These are phyloP conservation scores for Agraylea sexmaculata DNA, from an alignment of 1,140 invertebrate genomes.

Conservation along the genomic window DNA sequence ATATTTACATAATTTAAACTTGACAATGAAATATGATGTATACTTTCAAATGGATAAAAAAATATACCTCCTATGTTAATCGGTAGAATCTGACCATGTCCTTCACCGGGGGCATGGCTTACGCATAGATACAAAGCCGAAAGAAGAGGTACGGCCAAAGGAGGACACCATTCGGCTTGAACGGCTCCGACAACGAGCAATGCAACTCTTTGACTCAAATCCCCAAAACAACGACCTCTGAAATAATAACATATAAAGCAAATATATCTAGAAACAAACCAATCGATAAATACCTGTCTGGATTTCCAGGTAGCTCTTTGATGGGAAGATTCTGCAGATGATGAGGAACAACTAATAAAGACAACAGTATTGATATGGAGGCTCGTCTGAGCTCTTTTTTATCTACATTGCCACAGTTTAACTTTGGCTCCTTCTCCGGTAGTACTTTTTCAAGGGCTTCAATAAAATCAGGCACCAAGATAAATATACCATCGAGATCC, in stretches of 20 bases:
- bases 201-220: constrained; percentile 27
- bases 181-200: constrained; percentile 33
- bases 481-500: constrained; percentile 86
- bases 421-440: constrained; percentile 61
- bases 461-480: constrained; percentile 81
- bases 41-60: too few species aligned
- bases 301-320: constrained; percentile 50
- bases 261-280: not conserved
- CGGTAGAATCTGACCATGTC: too few species aligned
- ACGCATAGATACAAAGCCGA: constrained; percentile 35
- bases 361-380: constrained; percentile 80
- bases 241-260: constrained; percentile 2
- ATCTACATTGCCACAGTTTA: constrained; percentile 50
- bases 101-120: constrained; percentile 26
- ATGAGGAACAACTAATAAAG: constrained; percentile 77
- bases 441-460: constrained; percentile 80
- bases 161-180: constrained; percentile 30
- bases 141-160: constrained; percentile 33
- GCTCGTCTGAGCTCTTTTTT: constrained; percentile 76
- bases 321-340: constrained; percentile 79
- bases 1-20: too few species aligned
- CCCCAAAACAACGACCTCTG: constrained; percentile 31
- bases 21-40: too few species aligned
- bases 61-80: too few species aligned
- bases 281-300: constrained; percentile 15